Base-by-base conservation (phyloP, 2,888 invertebrate genomes). In the Ophion obscuratus region DNA sequence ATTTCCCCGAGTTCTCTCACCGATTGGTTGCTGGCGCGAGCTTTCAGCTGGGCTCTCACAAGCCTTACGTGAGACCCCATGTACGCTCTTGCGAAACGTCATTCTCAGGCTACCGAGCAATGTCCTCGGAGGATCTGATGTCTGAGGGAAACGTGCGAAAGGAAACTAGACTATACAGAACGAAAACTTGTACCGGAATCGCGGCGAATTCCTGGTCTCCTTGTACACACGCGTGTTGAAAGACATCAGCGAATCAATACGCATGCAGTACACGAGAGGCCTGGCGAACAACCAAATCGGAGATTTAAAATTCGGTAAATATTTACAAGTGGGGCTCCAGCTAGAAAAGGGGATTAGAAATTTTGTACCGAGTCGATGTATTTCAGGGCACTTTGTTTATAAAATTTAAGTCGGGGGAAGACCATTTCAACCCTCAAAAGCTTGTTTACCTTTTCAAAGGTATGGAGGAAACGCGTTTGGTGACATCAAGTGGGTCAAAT, bases 61-160 rank as follows among this genome's bases (percentile, higher is more conserved):
- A 27, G 64, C 83, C 81, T 81, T 71, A 64, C 40, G 40, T 40
- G 40, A 40, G 40, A 40, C 40, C 40, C 40, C 81, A 80, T 78
- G 75, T 24, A 36, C 27, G 14, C 20, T 62, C 67, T 84, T 79
- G 77, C 71, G 86, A 86, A 86, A 83, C 68, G 61, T 53, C 82
- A 75, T 66, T 80, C 82, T 64, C 85, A 73, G 61, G 83, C 61
- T 70, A 75, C 20, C 82, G 87, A 79, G 88, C 89, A 89, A 89
- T 73, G 84, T 81, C 83, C 82, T 75, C 82, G 70, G 82, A 82
- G 68, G 74, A 82, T 82, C 85, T 82, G 62, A 68, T 78, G 64
- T 66, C 85, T 66, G 36, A 17, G 53, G 40, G 11, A 20, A 82
- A 84, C 82, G 85, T 85, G 85, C 79, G 85, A 85, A 85, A 82